Evolutionary conservation across 1,140 invertebrate genomes (phyloP).

Genomic region (Ceratoteleas bidentatus): DNA sequence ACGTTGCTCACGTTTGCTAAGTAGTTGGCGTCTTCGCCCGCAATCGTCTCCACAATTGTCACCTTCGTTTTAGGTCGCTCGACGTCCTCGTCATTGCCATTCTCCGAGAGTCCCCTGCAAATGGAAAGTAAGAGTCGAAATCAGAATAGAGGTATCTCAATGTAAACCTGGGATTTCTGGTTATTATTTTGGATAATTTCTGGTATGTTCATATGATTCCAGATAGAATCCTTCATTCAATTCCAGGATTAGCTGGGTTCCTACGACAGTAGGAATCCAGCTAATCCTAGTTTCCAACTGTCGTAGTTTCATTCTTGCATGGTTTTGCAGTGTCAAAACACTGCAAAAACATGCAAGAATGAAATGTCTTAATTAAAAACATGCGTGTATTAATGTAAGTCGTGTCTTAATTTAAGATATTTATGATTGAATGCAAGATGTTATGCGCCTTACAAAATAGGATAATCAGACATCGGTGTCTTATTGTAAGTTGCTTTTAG

Average conservation of each 20-base stretch:
- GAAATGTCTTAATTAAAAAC: neutral
- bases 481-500: neutral
- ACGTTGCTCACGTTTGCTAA: slow-evolving; percentile 87
- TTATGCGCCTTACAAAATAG: neutral
- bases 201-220: too few species aligned
- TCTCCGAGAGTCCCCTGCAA: slow-evolving; percentile 81
- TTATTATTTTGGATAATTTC: too few species aligned
- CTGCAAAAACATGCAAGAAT: too few species aligned
- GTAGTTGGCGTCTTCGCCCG: slow-evolving; percentile 85
- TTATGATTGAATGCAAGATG: neutral
- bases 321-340: too few species aligned
- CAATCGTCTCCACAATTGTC: slow-evolving; percentile 84
- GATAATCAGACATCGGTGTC: neutral
- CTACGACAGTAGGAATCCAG: too few species aligned
- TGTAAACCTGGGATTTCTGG: too few species aligned
- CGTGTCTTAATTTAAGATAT: neutral
- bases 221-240: too few species aligned
- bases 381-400: too few species aligned
- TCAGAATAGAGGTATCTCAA: too few species aligned
- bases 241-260: too few species aligned
- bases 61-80: slow-evolving; percentile 84
- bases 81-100: slow-evolving; percentile 85
- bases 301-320: too few species aligned
- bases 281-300: too few species aligned
- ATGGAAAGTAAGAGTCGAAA: neutral